Evolutionary conservation across 2,888 invertebrate species (phyloP).

Genomic region (Cosmia trapezina): DNA sequence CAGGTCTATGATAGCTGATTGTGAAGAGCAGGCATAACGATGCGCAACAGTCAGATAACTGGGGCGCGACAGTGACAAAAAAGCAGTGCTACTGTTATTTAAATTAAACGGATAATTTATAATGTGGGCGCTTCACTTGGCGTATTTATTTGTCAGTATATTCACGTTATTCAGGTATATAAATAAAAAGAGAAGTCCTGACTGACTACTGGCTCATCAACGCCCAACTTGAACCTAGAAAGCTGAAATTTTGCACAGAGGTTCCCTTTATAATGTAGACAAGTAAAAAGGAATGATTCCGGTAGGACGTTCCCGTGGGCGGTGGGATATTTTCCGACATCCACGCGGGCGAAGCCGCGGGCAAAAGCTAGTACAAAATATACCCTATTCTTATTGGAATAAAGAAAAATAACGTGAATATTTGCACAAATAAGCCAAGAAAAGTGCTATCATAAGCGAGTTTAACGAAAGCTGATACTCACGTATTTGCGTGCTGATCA

Average conservation of each 20-base stretch:
- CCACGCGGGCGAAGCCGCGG: too few relatives aligned
- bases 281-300: too few relatives aligned
- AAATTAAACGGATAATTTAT: background rate
- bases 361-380: background rate
- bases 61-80: background rate
- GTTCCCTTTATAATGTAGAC: too few relatives aligned
- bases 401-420: background rate
- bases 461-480: conserved; percentile 71
- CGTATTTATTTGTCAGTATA: background rate
- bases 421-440: background rate
- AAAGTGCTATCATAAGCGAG: background rate
- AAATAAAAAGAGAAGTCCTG: too few relatives aligned
- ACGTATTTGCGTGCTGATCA: conserved; percentile 72
- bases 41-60: background rate
- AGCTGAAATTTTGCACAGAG: too few relatives aligned
- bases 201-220: too few relatives aligned
- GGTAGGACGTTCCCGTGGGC: too few relatives aligned
- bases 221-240: too few relatives aligned
- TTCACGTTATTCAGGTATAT: background rate
- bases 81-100: background rate
- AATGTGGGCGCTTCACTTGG: background rate
- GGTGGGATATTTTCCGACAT: too few relatives aligned
- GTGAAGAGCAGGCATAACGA: background rate
- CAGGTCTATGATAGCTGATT: too few relatives aligned
- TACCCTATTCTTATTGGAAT: background rate